Conservation (phyloP, 2,113 vertebrate species). For the Willisornis vidua region DNA sequence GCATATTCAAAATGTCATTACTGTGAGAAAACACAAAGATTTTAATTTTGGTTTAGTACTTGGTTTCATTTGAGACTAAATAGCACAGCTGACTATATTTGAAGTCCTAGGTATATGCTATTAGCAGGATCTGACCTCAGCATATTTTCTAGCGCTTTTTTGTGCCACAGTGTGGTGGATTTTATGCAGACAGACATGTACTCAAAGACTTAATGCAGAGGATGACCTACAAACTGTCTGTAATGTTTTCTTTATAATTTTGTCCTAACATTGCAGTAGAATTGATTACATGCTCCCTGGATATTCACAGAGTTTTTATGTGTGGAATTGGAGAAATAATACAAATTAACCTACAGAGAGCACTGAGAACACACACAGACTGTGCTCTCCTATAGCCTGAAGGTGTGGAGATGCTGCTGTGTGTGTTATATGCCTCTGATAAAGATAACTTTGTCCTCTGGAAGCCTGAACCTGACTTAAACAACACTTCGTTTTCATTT, state of each 20-base stretch:
- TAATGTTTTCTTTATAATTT: not conserved
- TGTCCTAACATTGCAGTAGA: not conserved
- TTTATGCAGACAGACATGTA: not conserved
- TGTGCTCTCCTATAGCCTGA: not conserved
- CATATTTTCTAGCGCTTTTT: not conserved
- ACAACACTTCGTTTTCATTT: not conserved
- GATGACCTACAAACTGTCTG: not conserved
- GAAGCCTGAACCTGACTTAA: not conserved
- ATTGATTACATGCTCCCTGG: not conserved
- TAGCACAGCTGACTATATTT: not conserved
- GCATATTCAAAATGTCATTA: not conserved
- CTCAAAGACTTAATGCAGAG: not conserved
- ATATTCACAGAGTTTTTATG: not conserved
- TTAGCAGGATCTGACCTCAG: not conserved
- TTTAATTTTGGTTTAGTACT: not conserved
- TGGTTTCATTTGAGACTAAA: not conserved
- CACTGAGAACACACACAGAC: not conserved
- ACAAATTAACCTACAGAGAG: not conserved
- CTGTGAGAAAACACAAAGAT: not conserved
- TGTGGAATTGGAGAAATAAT: not conserved
- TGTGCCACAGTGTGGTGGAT: not conserved
- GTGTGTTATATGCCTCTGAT: not conserved
- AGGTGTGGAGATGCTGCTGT: not conserved
- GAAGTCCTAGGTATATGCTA: not conserved
- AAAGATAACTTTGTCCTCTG: not conserved